These are phyloP conservation scores for Pampusana beccarii DNA, from an alignment of 2,113 vertebrate genomes.

Conservation along the genomic window DNA sequence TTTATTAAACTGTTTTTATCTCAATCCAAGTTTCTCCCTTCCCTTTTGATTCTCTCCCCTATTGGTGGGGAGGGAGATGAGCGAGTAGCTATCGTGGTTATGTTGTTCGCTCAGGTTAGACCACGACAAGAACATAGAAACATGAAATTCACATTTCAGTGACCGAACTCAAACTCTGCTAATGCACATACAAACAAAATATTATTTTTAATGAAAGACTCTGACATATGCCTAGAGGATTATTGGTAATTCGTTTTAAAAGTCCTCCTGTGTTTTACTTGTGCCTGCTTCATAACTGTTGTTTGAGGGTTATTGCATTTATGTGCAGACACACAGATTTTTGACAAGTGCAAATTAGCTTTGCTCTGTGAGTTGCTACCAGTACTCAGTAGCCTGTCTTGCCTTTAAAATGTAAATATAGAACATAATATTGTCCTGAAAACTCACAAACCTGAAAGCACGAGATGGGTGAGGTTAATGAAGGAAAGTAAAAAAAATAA, in stretches of 20 bases:
- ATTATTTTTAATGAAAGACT: fast-evolving
- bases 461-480: background rate
- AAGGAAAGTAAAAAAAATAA: background rate
- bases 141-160: background rate
- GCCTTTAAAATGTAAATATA: background rate
- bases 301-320: background rate
- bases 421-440: background rate
- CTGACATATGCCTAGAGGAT: background rate
- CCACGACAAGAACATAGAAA: background rate
- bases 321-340: background rate
- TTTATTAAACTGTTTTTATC: too few species aligned
- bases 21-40: too few species aligned
- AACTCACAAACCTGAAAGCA: background rate
- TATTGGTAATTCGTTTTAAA: background rate
- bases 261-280: background rate
- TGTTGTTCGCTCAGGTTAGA: too few species aligned
- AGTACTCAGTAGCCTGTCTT: background rate
- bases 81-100: too few species aligned
- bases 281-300: background rate
- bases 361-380: background rate
- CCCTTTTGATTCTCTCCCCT: too few species aligned
- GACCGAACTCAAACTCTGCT: background rate
- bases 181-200: background rate
- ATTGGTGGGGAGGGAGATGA: too few species aligned
- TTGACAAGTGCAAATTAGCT: background rate